Base-by-base conservation (phyloP, 1,140 invertebrate species). In the Ganaspis sp. region DNA sequence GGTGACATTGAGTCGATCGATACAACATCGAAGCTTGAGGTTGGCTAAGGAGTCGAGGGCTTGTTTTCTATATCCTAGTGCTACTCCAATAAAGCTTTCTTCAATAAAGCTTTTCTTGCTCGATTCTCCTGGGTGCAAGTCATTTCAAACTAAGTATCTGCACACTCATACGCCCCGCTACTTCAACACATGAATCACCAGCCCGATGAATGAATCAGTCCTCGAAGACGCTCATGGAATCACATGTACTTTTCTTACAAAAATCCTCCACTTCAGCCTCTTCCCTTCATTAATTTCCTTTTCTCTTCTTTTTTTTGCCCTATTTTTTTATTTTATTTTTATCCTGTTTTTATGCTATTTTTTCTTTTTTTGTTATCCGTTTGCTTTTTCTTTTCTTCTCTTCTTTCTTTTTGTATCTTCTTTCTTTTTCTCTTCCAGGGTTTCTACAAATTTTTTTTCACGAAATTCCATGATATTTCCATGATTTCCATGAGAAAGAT, bases 1-100 rank as follows among this genome's bases (percentile, higher is more conserved):
- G 83, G 78, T 82, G 84, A 85, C 83, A 85, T 83, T 81, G 79
- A 84, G 84, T 85, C 84, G 79, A 87, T 87, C 58, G 58, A 29
- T 29, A 64, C 11, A 29, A 85, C 74, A 77, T 73, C 26, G 75
- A 54, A 58, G 40, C 73, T 72, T 53, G 58, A 75, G 74, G 70
- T 70, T 75, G 42, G 54, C 73, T 69, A 58, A 9, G 54, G 53
- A 40, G 49, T 15, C 8, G 11, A 26, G 21, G 23, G 26, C 3
- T 64, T 29, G 5, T 64, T 64, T 64, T 64, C 54, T 29, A 64
- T 64, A 15, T n/a, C 21, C 21, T 64, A 64, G 54, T 64, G 21
- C 2, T 26, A 64, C 58, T 64, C 11, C 23, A 58, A 58, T 58
- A 26, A 58, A 58, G 54, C 9, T 64, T 29, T n/a, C 9, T 29